Conservation (phyloP, 2,797 vertebrate species). For the Echeneis naucrates region DNA sequence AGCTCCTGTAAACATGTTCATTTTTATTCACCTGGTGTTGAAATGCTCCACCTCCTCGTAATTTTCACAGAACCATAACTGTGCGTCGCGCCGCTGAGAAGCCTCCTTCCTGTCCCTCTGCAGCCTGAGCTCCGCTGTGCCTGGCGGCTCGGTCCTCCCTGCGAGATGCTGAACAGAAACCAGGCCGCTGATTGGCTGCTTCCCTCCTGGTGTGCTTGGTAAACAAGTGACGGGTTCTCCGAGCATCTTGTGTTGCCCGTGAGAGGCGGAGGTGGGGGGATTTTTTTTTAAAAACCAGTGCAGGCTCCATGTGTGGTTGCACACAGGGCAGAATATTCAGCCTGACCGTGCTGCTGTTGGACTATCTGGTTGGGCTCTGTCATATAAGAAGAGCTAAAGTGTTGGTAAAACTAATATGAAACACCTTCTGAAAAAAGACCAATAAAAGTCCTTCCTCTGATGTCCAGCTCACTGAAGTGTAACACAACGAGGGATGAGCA, state of each 20-base stretch:
- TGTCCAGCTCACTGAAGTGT: constrained; percentile 50
- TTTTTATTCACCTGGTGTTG: constrained; percentile 63
- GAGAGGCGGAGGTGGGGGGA: neutral
- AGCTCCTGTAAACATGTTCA: too few relatives aligned
- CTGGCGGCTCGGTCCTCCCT: constrained; percentile 36
- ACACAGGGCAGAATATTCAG: neutral
- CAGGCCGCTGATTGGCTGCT: constrained; percentile 80
- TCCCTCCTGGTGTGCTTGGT: constrained; percentile 15
- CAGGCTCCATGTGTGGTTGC: neutral
- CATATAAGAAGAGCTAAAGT: neutral
- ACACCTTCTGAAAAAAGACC: neutral
- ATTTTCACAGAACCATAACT: constrained; percentile 66
- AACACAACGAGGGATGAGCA: constrained; percentile 66
- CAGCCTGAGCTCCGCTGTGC: constrained; percentile 58
- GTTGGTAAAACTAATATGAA: neutral
- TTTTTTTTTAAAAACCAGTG: constrained; percentile 22
- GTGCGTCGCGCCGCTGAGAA: constrained; percentile 42
- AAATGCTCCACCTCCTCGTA: constrained; percentile 48
- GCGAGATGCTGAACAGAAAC: constrained; percentile 78
- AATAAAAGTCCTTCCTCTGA: constrained; percentile 7
- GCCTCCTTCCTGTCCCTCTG: constrained; percentile 56
- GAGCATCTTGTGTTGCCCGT: constrained; percentile 25
- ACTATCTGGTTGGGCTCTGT: neutral
- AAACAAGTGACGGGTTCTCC: constrained; percentile 16
- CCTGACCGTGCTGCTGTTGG: constrained; percentile 9